Percentiles rank a stretch among this genome's conserved stretches.
phyloP scores from a whole-genome alignment of 2,113 vertebrate genomes.

The Progne subis region DNA sequence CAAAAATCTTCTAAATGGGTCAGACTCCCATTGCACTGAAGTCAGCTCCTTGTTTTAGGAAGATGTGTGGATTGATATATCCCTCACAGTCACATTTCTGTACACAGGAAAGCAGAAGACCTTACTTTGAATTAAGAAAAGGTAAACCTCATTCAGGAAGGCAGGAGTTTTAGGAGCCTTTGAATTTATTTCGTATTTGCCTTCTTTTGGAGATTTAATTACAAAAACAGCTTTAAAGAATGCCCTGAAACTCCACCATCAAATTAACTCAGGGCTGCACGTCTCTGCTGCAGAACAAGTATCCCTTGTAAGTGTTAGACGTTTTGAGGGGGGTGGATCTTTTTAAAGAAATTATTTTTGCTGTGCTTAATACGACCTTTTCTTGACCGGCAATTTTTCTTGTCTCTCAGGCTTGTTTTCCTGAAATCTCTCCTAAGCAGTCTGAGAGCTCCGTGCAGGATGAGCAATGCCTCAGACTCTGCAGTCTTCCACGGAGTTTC shows the following conservation, averaged over 20 bases:
- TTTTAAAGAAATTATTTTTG: not conserved
- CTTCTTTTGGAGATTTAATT: not conserved
- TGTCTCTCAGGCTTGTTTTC: not conserved
- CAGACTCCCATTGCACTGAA: not conserved
- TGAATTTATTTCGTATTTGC: not conserved
- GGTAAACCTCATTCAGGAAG: not conserved
- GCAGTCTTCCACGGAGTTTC: not conserved
- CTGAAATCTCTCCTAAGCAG: not conserved
- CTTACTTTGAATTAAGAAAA: not conserved
- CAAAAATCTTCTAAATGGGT: not conserved
- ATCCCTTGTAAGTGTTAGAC: not conserved
- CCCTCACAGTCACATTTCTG: not conserved
- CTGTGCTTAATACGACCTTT: not conserved
- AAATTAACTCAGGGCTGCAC: not conserved
- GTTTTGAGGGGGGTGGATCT: not conserved
- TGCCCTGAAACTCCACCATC: not conserved
- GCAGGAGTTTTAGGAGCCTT: not conserved
- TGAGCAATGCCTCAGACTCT: not conserved
- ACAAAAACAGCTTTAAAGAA: not conserved
- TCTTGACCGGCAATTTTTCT: not conserved
- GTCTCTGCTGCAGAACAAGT: not conserved
- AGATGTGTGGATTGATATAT: not conserved
- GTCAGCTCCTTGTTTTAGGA: not conserved
- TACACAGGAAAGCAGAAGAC: not conserved
- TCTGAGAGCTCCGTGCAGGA: not conserved